Evolutionary conservation across 2,113 vertebrate genomes (phyloP).

Genomic region (Seriola rivoliana): DNA sequence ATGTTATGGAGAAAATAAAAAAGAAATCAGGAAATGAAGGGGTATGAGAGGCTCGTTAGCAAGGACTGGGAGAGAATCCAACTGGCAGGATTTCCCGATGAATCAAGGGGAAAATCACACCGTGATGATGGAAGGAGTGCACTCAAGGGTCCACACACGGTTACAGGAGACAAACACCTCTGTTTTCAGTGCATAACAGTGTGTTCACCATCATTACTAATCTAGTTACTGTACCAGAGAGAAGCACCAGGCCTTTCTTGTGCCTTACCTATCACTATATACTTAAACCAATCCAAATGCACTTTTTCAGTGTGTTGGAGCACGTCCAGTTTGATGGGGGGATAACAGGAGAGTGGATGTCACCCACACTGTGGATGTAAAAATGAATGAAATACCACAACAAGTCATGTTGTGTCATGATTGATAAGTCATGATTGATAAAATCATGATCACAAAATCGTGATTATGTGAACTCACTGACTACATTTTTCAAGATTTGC

Average conservation of each 20-base stretch:
- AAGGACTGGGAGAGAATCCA: constrained; percentile 61
- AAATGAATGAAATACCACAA: not conserved
- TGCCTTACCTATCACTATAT: not conserved
- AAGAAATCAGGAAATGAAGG: constrained; percentile 61
- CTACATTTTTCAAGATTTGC: constrained; percentile 4
- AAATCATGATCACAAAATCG: not conserved
- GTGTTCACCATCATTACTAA: not conserved
- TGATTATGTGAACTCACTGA: constrained; percentile 14
- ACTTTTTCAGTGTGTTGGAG: not conserved
- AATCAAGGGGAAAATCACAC: constrained; percentile 61
- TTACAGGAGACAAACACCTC: constrained; percentile 15
- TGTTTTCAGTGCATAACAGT: not conserved
- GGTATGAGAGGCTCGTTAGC: constrained; percentile 45
- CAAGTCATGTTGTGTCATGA: not conserved
- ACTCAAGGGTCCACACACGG: not conserved
- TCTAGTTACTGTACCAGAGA: not conserved
- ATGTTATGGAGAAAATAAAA: constrained; percentile 51
- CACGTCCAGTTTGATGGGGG: not conserved
- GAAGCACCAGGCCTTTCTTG: not conserved
- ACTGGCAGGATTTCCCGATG: constrained; percentile 70
- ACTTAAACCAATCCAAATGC: not conserved
- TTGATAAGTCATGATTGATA: not conserved
- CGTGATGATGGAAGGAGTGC: constrained; percentile 48
- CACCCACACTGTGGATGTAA: not conserved
- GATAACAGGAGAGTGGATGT: not conserved